Base-by-base conservation (phyloP, 2,113 vertebrate species). In the Columbina picui region DNA sequence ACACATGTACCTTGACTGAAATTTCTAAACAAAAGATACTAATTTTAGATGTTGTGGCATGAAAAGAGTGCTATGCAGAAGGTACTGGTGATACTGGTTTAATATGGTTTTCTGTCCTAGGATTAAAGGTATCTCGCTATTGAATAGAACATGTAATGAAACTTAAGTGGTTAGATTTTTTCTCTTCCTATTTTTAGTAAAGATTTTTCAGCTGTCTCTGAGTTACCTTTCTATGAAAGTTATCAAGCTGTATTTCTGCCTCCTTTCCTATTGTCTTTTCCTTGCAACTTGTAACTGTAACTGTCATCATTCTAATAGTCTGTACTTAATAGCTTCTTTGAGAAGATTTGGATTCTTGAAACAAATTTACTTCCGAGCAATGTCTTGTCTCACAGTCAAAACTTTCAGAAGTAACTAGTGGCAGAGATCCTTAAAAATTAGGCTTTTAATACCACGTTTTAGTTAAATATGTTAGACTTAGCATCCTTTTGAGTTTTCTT, bases 391-490 rank as follows among this genome's bases (percentile, higher is more conserved):
- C 4, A 0, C 30, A n/a, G 29, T 52, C 26, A 81, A 70, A 86
- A 47, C 43, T 68, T 87, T 36, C 7, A 71, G 67, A 89, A 92
- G 32, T 55, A 80, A 39, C 30, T 45, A 20, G n/a, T 61, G 50
- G 41, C 34, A 84, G 63, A 74, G 23, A 49, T 34, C 52, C 34
- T 68, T 91, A 78, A 52, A 82, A 49, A 32, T 8, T 36, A 8
- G 22, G 11, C 22, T 61, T 83, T 77, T 67, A 45, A 6, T 34
- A 55, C 14, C 22, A 38, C 39, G 26, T 67, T 27, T 63, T 29
- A 38, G n/a, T 47, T 74, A 9, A 81, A 29, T 26, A 17, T 0
- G 0, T 83, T 29, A 14, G 16, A 22, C 1, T 1, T 64, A 1
- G 14, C 16, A 19, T 64, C 23, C 30, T 64, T 64, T 27, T 55